Conservation (phyloP, 2,888 invertebrate species). For the Cremastinae sp. region DNA sequence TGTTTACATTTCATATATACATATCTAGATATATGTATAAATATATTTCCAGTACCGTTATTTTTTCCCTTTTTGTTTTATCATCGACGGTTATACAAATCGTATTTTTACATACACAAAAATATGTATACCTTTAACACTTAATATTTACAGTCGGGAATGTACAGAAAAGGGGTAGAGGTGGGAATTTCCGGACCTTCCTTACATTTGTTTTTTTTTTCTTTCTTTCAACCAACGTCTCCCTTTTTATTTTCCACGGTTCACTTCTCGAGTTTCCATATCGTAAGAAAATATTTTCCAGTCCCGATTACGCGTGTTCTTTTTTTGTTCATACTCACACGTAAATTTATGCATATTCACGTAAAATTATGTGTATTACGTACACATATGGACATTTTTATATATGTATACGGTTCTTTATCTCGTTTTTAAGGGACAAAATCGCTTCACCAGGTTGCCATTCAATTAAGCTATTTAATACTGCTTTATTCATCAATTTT, state of each 20-base stretch:
- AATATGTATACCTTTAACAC: constrained; percentile 69
- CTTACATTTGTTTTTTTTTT: constrained; percentile 40
- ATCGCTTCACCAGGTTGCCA: constrained; percentile 4
- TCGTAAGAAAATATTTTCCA: constrained; percentile 74
- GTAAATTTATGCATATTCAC: constrained; percentile 37
- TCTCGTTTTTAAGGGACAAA: neutral
- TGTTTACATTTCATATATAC: constrained; percentile 8
- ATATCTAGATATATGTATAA: constrained; percentile 37
- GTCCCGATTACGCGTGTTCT: constrained; percentile 58
- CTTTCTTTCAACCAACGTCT: constrained; percentile 37
- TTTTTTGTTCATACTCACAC: too few species aligned
- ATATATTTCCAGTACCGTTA: constrained; percentile 49
- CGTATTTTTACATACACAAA: constrained; percentile 69
- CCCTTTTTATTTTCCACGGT: constrained; percentile 50
- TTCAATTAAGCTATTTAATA: constrained; percentile 53
- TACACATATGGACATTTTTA: constrained; percentile 7
- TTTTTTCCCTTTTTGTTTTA: constrained; percentile 58
- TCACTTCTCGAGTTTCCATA: constrained; percentile 52
- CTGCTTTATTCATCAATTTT: constrained; percentile 28
- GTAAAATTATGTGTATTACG: constrained; percentile 3
- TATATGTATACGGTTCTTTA: constrained; percentile 6
- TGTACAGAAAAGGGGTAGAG: constrained; percentile 59
- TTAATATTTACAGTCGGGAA: constrained; percentile 64
- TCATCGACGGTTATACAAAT: constrained; percentile 61
- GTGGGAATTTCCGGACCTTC: constrained; percentile 21